phyloP scores from a whole-genome alignment of 35 echinoderm and acorn worm genomes.

The Apostichopus japonicus region DNA sequence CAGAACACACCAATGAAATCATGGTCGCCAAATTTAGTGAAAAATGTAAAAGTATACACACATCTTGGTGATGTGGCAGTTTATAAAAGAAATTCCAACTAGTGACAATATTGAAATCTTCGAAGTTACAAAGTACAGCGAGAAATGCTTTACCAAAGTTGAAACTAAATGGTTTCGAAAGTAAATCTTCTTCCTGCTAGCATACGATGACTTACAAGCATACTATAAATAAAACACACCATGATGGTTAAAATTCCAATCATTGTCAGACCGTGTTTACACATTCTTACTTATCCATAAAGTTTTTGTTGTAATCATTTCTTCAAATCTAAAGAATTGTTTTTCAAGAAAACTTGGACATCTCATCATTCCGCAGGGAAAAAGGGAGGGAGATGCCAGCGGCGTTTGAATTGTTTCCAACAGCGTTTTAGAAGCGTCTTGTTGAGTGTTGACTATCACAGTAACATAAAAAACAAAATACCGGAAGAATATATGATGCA shows the following conservation, averaged over 20 bases:
- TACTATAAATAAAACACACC: neutral
- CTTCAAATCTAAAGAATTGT: conserved; percentile 11
- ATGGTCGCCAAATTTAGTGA: no score
- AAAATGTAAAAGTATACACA: no score
- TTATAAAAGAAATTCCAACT: no score
- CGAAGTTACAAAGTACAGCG: no score
- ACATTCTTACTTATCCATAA: conserved; percentile 32
- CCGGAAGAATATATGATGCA: neutral
- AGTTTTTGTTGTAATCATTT: neutral
- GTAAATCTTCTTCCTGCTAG: conserved; percentile 2
- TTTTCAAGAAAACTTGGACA: neutral
- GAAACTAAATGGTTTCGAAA: conserved; percentile 35
- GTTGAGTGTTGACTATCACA: neutral
- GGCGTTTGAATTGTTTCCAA: neutral
- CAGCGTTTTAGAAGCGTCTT: neutral
- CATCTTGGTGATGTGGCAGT: no score
- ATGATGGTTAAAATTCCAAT: neutral
- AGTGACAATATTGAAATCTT: no score
- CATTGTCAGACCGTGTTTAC: conserved; percentile 30
- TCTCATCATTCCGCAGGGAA: neutral
- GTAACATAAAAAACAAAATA: neutral
- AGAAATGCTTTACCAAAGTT: neutral
- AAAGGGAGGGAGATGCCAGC: neutral
- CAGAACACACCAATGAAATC: no score
- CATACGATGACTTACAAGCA: neutral